phyloP scores from a whole-genome alignment of 1,140 invertebrate genomes.

The Drusus annulatus region DNA sequence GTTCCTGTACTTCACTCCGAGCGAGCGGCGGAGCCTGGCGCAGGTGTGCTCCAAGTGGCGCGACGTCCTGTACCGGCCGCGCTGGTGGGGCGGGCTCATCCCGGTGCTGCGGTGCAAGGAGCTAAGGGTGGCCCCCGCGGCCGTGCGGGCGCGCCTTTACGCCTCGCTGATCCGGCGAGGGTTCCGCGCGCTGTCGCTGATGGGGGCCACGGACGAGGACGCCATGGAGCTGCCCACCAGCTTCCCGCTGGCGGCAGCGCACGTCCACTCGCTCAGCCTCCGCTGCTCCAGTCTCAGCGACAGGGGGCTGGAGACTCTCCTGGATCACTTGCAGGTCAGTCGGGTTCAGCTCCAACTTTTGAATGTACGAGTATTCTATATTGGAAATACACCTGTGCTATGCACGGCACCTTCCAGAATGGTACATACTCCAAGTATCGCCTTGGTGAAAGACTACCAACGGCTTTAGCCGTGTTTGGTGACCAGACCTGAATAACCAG shows the following conservation, averaged over 20 bases:
- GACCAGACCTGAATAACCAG: no score
- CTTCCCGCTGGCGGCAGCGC: constrained; percentile 86
- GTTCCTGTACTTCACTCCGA: constrained; percentile 88
- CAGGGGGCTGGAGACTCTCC: constrained; percentile 86
- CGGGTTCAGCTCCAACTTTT: no score
- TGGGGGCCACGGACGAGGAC: constrained; percentile 91
- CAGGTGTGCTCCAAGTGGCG: constrained; percentile 90
- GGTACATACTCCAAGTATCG: no score
- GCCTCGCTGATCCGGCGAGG: constrained; percentile 86
- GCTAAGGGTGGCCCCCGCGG: constrained; percentile 76
- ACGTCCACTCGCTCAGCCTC: constrained; percentile 85
- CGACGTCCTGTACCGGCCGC: constrained; percentile 87
- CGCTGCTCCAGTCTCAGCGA: constrained; percentile 91
- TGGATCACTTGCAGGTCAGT: constrained; percentile 88
- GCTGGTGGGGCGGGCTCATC: constrained; percentile 87
- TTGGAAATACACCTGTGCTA: no score
- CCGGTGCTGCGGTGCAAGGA: constrained; percentile 89
- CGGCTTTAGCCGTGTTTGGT: no score
- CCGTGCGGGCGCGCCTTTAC: constrained; percentile 82
- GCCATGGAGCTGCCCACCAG: constrained; percentile 88
- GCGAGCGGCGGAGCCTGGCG: constrained; percentile 83
- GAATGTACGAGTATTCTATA: no score
- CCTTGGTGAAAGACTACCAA: no score
- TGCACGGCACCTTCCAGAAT: no score
- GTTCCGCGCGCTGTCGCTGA: constrained; percentile 87